Conservation (phyloP, 2,113 vertebrate genomes). For the Andinoacara biseriatus region DNA sequence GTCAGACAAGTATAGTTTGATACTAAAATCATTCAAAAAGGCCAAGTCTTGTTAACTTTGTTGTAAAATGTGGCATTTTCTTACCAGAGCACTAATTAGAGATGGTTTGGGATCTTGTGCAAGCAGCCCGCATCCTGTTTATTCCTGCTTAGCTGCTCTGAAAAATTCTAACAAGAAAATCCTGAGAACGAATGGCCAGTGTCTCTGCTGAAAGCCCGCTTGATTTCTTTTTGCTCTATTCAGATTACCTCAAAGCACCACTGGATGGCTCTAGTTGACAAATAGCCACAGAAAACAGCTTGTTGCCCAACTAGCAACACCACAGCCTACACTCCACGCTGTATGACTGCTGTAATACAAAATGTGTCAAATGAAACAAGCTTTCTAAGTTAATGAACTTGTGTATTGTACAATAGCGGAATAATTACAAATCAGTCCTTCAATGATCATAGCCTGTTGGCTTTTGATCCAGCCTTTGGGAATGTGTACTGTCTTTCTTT, state of each 20-base stretch:
- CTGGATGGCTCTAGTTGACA: slow-evolving; percentile 76
- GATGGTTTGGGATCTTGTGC: background rate
- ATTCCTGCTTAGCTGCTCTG: background rate
- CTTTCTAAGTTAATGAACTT: background rate
- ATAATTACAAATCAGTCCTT: background rate
- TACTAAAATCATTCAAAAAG: background rate
- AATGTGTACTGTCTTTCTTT: slow-evolving; percentile 1
- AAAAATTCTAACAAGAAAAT: too few relatives aligned
- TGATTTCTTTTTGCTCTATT: background rate
- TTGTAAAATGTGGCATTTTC: background rate
- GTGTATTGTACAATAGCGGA: background rate
- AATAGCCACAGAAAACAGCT: slow-evolving; percentile 25
- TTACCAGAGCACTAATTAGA: background rate
- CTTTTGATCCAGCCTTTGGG: background rate
- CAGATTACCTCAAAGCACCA: slow-evolving; percentile 62
- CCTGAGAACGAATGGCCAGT: too few relatives aligned
- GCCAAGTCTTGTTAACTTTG: background rate
- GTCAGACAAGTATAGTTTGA: background rate
- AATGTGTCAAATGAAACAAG: background rate
- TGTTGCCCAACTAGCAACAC: background rate
- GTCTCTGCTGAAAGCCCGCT: background rate
- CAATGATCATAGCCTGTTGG: background rate
- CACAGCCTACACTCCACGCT: background rate
- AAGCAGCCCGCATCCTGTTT: background rate
- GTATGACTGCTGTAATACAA: background rate